Base-by-base conservation (phyloP, 1,140 invertebrate species). In the Lordiphosa clarofinis region DNA sequence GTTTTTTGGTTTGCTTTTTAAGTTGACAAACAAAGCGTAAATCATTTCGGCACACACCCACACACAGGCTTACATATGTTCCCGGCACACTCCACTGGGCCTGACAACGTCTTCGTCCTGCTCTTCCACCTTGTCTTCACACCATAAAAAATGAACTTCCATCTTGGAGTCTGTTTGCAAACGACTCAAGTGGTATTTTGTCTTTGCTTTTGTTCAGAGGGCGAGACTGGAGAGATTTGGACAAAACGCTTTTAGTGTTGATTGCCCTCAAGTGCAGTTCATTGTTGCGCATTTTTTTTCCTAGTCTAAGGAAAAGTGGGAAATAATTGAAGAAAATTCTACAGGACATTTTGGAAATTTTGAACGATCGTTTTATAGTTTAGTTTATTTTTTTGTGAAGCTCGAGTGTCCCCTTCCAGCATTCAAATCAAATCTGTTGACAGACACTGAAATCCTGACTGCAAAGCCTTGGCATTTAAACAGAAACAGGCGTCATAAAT, bases 11-110 rank as follows among this genome's bases (percentile, higher is more conserved):
- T 79, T 81, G 74, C 74, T 84, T 84, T 84, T 84, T 84, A 84
- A 84, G 73, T 84, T 70, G 73, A 62, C 78, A 84, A 84, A 84
- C 78, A 84, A 84, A 84, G 68, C 78, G 76, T 82, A 84, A 82
- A 82, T 82, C 78, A 84, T 82, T 84, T 82, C 78, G 67, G 68
- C 76, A 79, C 57, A 67, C 46, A 31, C 47, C 39, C 49, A 50
- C 37, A 57, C 35, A 49, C 49, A 47, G 53, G 74, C 75, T 79
- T 79, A 79, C 74, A 79, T 65, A 79, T 79, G 74, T 79, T 78
- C 56, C 58, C 44, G 64, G 12, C 66, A 71, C 74, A 78, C 64
- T 78, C 64, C 69, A 73, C 58, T 73, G 54, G 19, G 31, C 35
- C 48, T 36, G 35, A 40, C 71, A 73, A 57, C 56, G 58, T 50